Evolutionary conservation across 2,113 vertebrate genomes (phyloP).

Genomic region (Hemiprocne comata): DNA sequence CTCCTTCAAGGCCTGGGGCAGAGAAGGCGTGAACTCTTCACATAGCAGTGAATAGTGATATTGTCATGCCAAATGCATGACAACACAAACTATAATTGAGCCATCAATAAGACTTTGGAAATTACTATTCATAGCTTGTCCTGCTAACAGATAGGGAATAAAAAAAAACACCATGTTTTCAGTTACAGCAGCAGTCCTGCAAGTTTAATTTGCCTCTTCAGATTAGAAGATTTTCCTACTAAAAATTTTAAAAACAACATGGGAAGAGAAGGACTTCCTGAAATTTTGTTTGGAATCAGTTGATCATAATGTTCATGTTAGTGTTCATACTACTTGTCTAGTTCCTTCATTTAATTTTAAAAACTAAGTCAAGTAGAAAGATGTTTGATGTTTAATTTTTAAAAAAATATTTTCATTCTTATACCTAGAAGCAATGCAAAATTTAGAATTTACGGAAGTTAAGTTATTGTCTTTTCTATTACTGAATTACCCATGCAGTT

Average conservation of each 20-base stretch:
- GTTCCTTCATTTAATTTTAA: neutral
- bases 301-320: neutral
- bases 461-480: neutral
- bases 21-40: neutral
- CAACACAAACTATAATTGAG: slow-evolving; percentile 8
- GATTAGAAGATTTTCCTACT: neutral
- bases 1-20: neutral
- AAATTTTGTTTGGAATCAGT: neutral
- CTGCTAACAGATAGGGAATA: neutral
- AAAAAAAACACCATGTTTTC: neutral
- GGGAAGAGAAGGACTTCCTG: neutral
- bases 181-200: neutral
- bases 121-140: slow-evolving; percentile 1
- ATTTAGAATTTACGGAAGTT: neutral
- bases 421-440: neutral
- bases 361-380: neutral
- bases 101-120: slow-evolving; percentile 22
- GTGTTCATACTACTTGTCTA: neutral
- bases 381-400: neutral
- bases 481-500: neutral
- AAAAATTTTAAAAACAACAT: neutral
- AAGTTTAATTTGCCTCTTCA: neutral
- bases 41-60: neutral
- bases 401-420: neutral
- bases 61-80: slow-evolving; percentile 21